Evolutionary conservation across 2,888 invertebrate genomes (phyloP).

Genomic region (Metalampra italica): DNA sequence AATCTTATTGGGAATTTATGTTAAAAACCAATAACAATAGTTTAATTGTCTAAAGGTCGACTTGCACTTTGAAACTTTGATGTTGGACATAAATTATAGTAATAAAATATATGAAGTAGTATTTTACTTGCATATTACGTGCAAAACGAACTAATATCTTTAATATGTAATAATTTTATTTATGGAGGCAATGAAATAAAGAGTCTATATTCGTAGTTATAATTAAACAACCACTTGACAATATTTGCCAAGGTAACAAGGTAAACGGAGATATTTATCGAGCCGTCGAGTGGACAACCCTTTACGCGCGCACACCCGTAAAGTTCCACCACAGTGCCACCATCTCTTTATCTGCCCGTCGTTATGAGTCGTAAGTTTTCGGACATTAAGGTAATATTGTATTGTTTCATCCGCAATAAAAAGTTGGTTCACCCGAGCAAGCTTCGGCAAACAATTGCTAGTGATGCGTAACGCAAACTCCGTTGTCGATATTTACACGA

Average conservation of each 20-base stretch:
- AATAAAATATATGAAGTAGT: not conserved
- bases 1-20: conserved; percentile 61
- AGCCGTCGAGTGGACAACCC: conserved; percentile 68
- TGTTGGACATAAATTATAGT: not conserved
- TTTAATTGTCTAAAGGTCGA: conserved; percentile 50
- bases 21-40: conserved; percentile 52
- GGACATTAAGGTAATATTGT: conserved; percentile 1
- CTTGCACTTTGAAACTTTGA: conserved; percentile 17
- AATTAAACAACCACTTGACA: conserved; percentile 13
- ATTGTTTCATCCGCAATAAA: conserved; percentile 8
- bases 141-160: not conserved
- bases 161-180: conserved; percentile 4
- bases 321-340: no score
- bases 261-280: conserved; percentile 69
- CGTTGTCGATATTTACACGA: conserved; percentile 70
- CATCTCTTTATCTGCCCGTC: conserved; percentile 1
- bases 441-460: conserved; percentile 65
- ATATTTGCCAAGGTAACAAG: conserved; percentile 60
- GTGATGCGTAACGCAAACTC: conserved; percentile 78
- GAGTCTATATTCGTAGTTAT: conserved; percentile 22
- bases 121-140: not conserved
- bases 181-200: not conserved
- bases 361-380: not conserved
- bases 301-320: conserved; percentile 62
- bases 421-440: conserved; percentile 36